Base-by-base conservation (phyloP, 1,140 invertebrate genomes). In the Panulirus ornatus region DNA sequence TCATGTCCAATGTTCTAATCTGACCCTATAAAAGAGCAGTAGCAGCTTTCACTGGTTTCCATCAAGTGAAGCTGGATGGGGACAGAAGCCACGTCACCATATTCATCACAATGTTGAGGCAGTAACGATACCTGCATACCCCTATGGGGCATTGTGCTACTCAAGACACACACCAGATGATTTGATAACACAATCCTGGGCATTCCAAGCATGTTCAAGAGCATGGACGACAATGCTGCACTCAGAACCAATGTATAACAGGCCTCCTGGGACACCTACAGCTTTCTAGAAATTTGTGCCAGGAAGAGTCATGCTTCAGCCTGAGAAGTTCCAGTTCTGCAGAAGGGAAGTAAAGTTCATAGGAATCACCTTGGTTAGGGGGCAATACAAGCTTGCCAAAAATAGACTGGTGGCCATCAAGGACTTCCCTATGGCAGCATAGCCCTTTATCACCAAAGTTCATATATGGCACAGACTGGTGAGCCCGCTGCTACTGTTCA, bases 401-500 rank as follows among this genome's bases (percentile, higher is more conserved):
- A 79, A 84, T 2, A 22, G 44, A 14, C 42, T 89, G 27, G n/a
- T 47, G 1, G 47, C 58, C 42, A 63, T 81, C 19, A 84, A 40
- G 58, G 63, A 42, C n/a, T 89, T 89, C n/a, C 76, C 27, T 6
- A 89, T 89, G 87, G 47, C 78, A 51, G 87, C 22, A 36, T 14
- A 36, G 38, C 87, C 47, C 5, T 22, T 42, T 0, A 84, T 89
- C 6, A 63, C 47, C 2, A 79, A 89, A 47, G 34, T 89, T 16
- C 88, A n/a, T n/a, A n/a, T n/a, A n/a, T 89, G 78, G 58, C 27
- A 71, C 22, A 79, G 58, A 11, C 73, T 89, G 2, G 51, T 89
- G 16, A 89, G 85, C 78, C 87, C 85, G 34, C 34, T 84, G 19
- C 44, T 47, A 34, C 81, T 42, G 47, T 88, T 88, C 85, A n/a